Evolutionary conservation across 2,888 invertebrate genomes (phyloP).

Genomic region (Boloria euphrosyne): DNA sequence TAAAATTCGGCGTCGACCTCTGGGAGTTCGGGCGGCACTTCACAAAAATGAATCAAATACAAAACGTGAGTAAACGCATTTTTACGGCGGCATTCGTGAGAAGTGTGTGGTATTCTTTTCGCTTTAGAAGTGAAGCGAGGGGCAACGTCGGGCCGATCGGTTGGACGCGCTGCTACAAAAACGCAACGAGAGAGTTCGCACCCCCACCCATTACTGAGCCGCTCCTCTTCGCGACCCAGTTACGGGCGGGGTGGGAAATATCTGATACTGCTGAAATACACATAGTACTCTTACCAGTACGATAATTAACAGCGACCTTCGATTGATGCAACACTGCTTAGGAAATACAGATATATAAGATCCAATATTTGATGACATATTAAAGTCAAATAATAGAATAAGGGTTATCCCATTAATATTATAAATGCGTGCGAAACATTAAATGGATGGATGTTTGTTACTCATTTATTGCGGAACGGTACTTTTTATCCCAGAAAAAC

Average conservation of each 20-base stretch:
- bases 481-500: too few relatives aligned
- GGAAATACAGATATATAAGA: background rate
- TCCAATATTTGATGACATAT: slow-evolving; percentile 4
- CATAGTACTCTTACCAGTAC: slow-evolving; percentile 43
- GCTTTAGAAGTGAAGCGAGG: slow-evolving; percentile 54
- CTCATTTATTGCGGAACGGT: too few relatives aligned
- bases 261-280: slow-evolving; percentile 50
- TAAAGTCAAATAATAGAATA: background rate
- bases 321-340: slow-evolving; percentile 33
- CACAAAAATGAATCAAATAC: slow-evolving; percentile 94
- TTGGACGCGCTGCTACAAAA: slow-evolving; percentile 70
- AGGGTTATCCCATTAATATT: too few relatives aligned
- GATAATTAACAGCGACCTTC: slow-evolving; percentile 47
- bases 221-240: slow-evolving; percentile 57
- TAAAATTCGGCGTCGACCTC: slow-evolving; percentile 94
- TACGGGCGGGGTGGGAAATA: slow-evolving; percentile 51
- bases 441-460: too few relatives aligned
- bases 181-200: slow-evolving; percentile 57
- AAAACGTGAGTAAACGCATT: slow-evolving; percentile 86
- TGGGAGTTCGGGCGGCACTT: slow-evolving; percentile 94
- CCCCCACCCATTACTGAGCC: slow-evolving; percentile 44
- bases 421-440: too few relatives aligned
- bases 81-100: slow-evolving; percentile 30
- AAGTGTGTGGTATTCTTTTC: slow-evolving; percentile 44
- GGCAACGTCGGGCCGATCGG: slow-evolving; percentile 54